Evolutionary conservation across 2,113 vertebrate genomes (phyloP), one percentile per base, ranked within the genome.

Genomic region (Mus pahari): DNA sequence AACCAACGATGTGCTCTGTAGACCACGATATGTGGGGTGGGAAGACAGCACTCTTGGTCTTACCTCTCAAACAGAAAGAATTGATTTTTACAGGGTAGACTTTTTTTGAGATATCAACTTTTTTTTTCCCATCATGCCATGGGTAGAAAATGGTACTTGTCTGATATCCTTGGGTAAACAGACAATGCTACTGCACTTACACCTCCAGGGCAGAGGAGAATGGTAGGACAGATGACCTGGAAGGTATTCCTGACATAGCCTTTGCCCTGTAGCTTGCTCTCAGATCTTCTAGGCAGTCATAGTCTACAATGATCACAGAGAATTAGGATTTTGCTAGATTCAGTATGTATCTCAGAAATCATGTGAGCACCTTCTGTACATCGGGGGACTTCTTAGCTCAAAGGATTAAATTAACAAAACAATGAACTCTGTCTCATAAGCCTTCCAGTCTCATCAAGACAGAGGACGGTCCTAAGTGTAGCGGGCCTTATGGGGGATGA

Each of bases 341-440:
- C 39, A 31, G 4, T 33, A 55, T 86, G 50, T 14, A 82, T 11
- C 31, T 26, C 42, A 84, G 36, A 91, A 87, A 73, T 26, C 19
- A 48, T 90, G 16, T 42, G 70, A 79, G 58, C 1, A 58, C 48
- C 13, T 62, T 74, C 42, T 70, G 28, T 45, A 33, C n/a, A 7
- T 36, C 45, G 93, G 62, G 62, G 48, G 2, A 70, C 36, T 87
- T 91, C n/a, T 91, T 20, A 60, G 88, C 62, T 55, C 5, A 91
- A 94, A 10, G 19, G 33, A 79, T 36, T 81, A 78, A 90, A 94
- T 22, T 10, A 11, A 83, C 39, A 89, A 90, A 88, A 86, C 31
- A 55, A 84, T 88, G 39, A 74, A 24, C 36, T 5, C 24, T 50
- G 9, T 94, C 17, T 89, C 20, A 53, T 66, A 31, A 58, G 73